Base-by-base conservation (phyloP, 2,888 invertebrate species). In the Dione juno region DNA sequence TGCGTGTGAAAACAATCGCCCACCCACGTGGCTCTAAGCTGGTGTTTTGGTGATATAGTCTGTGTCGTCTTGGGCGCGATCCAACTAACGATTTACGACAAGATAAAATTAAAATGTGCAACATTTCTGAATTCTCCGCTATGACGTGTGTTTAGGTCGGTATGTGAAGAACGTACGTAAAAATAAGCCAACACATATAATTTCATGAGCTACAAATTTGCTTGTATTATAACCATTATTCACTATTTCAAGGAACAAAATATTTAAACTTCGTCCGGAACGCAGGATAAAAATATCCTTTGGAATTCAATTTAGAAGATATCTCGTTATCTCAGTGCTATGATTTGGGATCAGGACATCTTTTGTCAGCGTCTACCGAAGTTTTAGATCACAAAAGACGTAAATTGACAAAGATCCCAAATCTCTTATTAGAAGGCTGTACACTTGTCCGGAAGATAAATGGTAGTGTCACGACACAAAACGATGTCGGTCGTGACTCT, bases 51-150 rank as follows among this genome's bases (percentile, higher is more conserved):
- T 73, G 75, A 77, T 75, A 73, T 73, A 52, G 77, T 71, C 76
- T 77, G 78, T 77, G 80, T 81, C 85, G 75, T 71, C 74, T 81
- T 92, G 92, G 92, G 85, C 80, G 77, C 71, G 80, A 73, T 88
- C 92, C 92, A 92, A 87, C 79, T 79, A 80, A 83, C 83, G 82
- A 87, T 87, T 87, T 87, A 88, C 86, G 84, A 82, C 79, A 78
- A 81, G 83, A 85, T 85, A 87, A 86, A 88, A 86, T 86, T 88
- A 88, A 88, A 89, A 87, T 82, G 78, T 88, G 85, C 87, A 88
- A 76, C 79, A 80, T 82, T 79, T 81, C 79, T 80, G 77, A 81
- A 80, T 77, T 85, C 84, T 85, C 87, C 84, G 81, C 84, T 81
- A 76, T 81, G 77, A 77, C 77, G 78, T 53, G 74, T 69, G 73